These are phyloP conservation scores for Solenopsis invicta DNA, from an alignment of 1,140 invertebrate species.

Conservation along the genomic window DNA sequence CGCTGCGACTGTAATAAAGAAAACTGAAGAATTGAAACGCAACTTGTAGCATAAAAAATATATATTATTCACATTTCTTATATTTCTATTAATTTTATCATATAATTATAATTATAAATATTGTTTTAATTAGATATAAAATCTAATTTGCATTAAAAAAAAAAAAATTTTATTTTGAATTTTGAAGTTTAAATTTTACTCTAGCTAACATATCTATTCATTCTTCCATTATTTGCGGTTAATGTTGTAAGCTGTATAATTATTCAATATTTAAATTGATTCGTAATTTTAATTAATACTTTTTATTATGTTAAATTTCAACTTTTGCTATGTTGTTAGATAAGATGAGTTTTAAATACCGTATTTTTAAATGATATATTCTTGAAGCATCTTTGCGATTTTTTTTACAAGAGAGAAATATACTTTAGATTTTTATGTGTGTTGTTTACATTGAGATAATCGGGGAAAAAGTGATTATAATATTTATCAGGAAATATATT, in stretches of 20 bases:
- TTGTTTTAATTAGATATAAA: not conserved
- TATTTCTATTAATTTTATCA: not conserved
- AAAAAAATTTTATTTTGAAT: not conserved
- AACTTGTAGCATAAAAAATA: not conserved
- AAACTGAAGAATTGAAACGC: not conserved
- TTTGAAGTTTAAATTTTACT: not conserved
- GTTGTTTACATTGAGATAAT: not conserved
- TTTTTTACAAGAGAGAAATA: not conserved
- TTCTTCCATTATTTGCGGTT: not conserved
- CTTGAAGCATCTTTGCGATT: not conserved
- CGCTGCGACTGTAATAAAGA: not conserved
- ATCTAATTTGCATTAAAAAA: not conserved
- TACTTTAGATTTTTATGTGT: not conserved
- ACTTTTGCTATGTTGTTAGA: not conserved
- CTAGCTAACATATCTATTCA: not conserved
- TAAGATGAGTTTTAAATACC: not conserved
- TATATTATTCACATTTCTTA: not conserved
- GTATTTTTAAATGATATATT: not conserved
- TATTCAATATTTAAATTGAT: not conserved
- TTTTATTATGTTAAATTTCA: not conserved
- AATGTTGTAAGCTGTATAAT: not conserved
- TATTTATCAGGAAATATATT: constrained; percentile 1
- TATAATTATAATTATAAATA: not conserved
- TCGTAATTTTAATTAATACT: not conserved
- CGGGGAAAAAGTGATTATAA: not conserved